Base-by-base conservation (phyloP, 2,113 vertebrate genomes). In the Noctilio leporinus region DNA sequence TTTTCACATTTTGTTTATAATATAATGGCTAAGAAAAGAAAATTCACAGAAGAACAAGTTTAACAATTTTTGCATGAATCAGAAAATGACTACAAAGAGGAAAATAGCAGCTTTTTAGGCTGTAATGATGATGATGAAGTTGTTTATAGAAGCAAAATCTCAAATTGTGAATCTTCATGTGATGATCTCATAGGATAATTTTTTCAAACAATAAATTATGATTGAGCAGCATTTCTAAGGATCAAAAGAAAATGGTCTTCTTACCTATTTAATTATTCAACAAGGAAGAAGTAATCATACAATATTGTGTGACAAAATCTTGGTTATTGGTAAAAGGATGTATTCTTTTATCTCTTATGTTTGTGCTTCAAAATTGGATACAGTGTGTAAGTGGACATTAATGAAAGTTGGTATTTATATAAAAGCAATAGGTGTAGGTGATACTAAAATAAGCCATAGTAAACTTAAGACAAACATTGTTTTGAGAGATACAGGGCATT, bases 1-100 rank as follows among this genome's bases (percentile, higher is more conserved):
- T 86, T 94, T 88, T 73, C 7, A 49, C 38, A 49, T 86, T 91
- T 78, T 72, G 26, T 88, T 78, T 78, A 20, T 92, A 90, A 83
- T 78, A 20, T 92, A 90, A 83, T 91, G 49, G 17, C 47, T 75
- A 78, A 93, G 70, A 69, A 45, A 80, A 78, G 11, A 78, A 92
- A 86, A 70, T 14, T 47, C 30, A 73, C 33, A 33, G 15, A 86
- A 20, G 28, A 85, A 90, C 19, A 70, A 38, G 16, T 62, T 92
- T 95, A 40, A 65, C 38, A 43, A 22, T 86, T 57, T 45, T 28
- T 70, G 73, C 53, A 72, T 28, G 90, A 81, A 82, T 88, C 3
- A 53, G 7, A 62, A 88, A 78, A 3, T 51, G 67, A 82, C 82
- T 89, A 38, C 45, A 81, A 57, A 69, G 69, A 86, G 30, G 5